Conservation (phyloP, 2,888 invertebrate genomes). For the Lordiphosa fenestrarum region DNA sequence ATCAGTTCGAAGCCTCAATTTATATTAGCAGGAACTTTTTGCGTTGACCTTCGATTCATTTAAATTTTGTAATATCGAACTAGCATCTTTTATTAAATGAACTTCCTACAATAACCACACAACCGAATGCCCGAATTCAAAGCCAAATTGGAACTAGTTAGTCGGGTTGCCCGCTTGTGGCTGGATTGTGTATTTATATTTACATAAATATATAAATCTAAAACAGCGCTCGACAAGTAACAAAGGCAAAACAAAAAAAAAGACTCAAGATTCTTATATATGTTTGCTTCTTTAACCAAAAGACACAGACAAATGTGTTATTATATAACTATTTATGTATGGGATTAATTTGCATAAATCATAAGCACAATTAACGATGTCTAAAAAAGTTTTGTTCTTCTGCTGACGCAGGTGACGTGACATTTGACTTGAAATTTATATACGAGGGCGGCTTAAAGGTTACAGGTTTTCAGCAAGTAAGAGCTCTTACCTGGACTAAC, state of each 20-base stretch:
- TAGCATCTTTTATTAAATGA: constrained; percentile 2
- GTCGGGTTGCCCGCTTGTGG: constrained; percentile 18
- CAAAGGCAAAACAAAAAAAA: constrained; percentile 27
- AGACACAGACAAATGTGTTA: constrained; percentile 33
- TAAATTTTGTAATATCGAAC: constrained; percentile 3
- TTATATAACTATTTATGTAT: constrained; percentile 13
- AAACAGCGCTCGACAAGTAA: constrained; percentile 51
- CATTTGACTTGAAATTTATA: constrained; percentile 47
- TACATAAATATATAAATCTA: constrained; percentile 65
- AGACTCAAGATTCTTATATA: constrained; percentile 12
- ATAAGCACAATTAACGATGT: constrained; percentile 67
- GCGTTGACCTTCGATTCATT: no score
- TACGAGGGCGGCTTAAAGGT: constrained; percentile 7
- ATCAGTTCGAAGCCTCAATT: not conserved
- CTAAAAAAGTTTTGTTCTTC: constrained; percentile 29
- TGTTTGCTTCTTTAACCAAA: constrained; percentile 18
- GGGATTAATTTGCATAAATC: constrained; percentile 72
- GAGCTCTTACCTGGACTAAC: no score
- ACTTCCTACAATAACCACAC: constrained; percentile 5
- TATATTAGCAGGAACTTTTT: no score
- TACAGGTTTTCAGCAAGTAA: no score
- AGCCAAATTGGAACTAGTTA: constrained; percentile 31
- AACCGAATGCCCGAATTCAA: constrained; percentile 9
- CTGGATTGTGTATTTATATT: constrained; percentile 32
- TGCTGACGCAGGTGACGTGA: constrained; percentile 58